phyloP scores from a whole-genome alignment of 2,797 vertebrate genomes.

The Sebastes oblongus region DNA sequence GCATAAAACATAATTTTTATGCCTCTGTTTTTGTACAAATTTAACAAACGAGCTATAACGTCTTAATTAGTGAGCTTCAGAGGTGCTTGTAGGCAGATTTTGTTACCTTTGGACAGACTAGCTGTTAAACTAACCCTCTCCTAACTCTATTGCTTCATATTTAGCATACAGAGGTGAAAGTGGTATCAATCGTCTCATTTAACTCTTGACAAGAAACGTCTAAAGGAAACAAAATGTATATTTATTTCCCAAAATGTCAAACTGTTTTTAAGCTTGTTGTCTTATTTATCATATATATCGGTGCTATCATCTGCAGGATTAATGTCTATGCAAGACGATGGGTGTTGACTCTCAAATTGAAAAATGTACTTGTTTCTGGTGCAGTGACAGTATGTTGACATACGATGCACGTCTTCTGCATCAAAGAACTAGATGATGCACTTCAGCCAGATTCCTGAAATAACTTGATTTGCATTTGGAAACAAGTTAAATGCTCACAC shows the following conservation, averaged over 20 bases:
- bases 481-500: not conserved
- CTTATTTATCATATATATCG: not conserved
- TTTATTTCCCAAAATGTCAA: not conserved
- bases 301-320: not conserved
- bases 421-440: not conserved
- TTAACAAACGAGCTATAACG: too few relatives aligned
- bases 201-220: not conserved
- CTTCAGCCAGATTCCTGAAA: not conserved
- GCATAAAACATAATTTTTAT: fast-evolving
- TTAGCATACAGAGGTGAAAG: fast-evolving
- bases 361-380: not conserved
- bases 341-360: not conserved
- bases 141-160: not conserved
- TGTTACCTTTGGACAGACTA: not conserved
- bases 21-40: too few relatives aligned
- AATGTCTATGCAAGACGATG: not conserved
- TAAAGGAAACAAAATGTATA: fast-evolving
- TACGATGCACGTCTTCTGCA: not conserved
- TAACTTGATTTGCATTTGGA: not conserved
- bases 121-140: not conserved
- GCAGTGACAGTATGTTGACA: not conserved
- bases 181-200: not conserved
- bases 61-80: not conserved
- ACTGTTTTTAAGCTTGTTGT: not conserved
- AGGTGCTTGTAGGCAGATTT: not conserved